Base-by-base conservation (phyloP, 2,888 invertebrate species). In the Tiphia femorata region DNA sequence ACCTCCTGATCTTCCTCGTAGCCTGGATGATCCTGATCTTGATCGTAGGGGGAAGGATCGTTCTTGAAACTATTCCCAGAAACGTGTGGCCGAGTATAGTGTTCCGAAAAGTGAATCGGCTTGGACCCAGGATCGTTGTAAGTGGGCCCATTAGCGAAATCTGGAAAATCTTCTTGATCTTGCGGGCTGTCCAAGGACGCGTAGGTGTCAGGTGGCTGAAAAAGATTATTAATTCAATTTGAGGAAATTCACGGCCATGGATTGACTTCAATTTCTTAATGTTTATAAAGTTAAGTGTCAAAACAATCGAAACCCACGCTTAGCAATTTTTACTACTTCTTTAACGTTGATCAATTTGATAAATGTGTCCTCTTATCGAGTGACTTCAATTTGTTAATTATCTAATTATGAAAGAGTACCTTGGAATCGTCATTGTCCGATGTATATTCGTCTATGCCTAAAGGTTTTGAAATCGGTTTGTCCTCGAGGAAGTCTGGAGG, bases 21-120 rank as follows among this genome's bases (percentile, higher is more conserved):
- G 72, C 86, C 85, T 17, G 84, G 83, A 6, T 86, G 41, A 50
- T 62, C 19, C 70, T 84, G 84, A 41, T 84, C 73, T 25, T 58
- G 58, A 33, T 55, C 64, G 2, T 70, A 67, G 0, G 48, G 67
- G 0, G 71, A 38, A 42, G 72, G 77, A 40, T 77, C 74, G 2
- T 62, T 48, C n/a, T n/a, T n/a, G n/a, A n/a, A n/a, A n/a, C n/a
- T n/a, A n/a, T n/a, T n/a, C n/a, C n/a, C n/a, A n/a, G n/a, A n/a
- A n/a, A n/a, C n/a, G n/a, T n/a, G n/a, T n/a, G n/a, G n/a, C n/a
- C n/a, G n/a, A n/a, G n/a, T n/a, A n/a, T n/a, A n/a, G n/a, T n/a
- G n/a, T n/a, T n/a, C n/a, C n/a, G n/a, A n/a, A n/a, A n/a, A n/a
- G n/a, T n/a, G n/a, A n/a, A n/a, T 1, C 73, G 69, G 37, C 78